phyloP scores from a whole-genome alignment of 30 jellyfish, hydroid and myxozoan species.

The Aurelia sp. region DNA sequence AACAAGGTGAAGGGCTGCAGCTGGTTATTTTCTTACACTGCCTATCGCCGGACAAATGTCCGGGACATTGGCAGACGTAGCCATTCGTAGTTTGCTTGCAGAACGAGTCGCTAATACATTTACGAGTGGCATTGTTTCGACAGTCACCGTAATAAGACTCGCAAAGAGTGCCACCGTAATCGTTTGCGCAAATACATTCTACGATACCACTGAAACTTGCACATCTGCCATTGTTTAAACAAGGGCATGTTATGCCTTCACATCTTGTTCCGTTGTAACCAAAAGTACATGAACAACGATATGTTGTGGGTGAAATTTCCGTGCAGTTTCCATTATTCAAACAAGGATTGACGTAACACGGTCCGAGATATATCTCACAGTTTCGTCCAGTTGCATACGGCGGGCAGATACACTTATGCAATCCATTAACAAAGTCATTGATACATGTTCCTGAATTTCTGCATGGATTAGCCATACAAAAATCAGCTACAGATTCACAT shows the following conservation, averaged over 20 bases:
- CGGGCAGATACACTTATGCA: constrained; percentile 78
- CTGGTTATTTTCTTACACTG: constrained; percentile 55
- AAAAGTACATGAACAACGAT: constrained; percentile 61
- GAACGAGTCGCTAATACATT: constrained; percentile 27
- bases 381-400: constrained; percentile 67
- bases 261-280: constrained; percentile 78
- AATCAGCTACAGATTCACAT: constrained; percentile 62
- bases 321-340: constrained; percentile 62
- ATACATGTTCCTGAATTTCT: constrained; percentile 59
- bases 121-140: constrained; percentile 59
- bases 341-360: constrained; percentile 79
- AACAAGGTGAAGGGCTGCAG: constrained; percentile 72
- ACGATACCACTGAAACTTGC: constrained; percentile 17
- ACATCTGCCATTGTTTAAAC: constrained; percentile 79
- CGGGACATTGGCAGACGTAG: constrained; percentile 78
- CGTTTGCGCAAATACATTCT: constrained; percentile 62
- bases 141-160: constrained; percentile 79
- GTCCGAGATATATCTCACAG: constrained; percentile 78
- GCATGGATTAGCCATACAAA: constrained; percentile 81
- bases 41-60: constrained; percentile 71
- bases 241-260: constrained; percentile 65
- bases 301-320: constrained; percentile 22
- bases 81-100: constrained; percentile 74
- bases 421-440: constrained; percentile 41
- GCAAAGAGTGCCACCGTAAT: constrained; percentile 74